Percentiles rank a stretch among this genome's conserved stretches.
Conservation (phyloP, 37 sponge, comb jelly and placozoan species). For the Haliclona indistincta region DNA sequence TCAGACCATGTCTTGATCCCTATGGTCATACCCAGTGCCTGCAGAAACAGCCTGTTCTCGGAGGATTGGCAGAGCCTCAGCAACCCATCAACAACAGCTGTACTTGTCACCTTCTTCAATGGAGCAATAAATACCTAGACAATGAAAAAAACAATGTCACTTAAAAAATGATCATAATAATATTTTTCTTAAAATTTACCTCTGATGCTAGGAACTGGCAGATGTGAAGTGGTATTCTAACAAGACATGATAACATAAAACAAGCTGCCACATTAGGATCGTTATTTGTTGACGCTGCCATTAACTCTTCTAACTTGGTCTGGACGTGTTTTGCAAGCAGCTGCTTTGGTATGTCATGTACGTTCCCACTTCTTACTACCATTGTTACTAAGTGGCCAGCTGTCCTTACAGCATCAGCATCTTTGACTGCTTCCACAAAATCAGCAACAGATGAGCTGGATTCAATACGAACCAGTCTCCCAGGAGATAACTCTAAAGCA, state of each 20-base stretch:
- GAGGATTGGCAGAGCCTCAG: slow-evolving; percentile 6
- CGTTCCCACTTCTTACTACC: slow-evolving; percentile 39
- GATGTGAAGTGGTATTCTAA: slow-evolving; percentile 51
- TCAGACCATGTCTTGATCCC: slow-evolving; percentile 59
- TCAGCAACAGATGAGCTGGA: slow-evolving; percentile 26
- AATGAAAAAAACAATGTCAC: too few species aligned
- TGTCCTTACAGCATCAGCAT: slow-evolving; percentile 12
- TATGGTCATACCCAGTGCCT: slow-evolving; percentile 49
- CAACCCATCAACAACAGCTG: slow-evolving; percentile 15
- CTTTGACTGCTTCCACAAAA: slow-evolving; percentile 36
- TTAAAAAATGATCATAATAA: too few species aligned
- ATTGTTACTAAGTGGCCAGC: slow-evolving; percentile 48
- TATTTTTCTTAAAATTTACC: slow-evolving; percentile 21
- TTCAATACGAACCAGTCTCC: slow-evolving; percentile 27
- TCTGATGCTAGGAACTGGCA: slow-evolving; percentile 20
- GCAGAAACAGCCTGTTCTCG: slow-evolving; percentile 30
- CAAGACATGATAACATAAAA: slow-evolving; percentile 41
- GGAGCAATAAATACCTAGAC: slow-evolving; percentile 66
- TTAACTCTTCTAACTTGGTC: slow-evolving; percentile 36
- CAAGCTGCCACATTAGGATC: too few species aligned
- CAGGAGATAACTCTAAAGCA: slow-evolving; percentile 39
- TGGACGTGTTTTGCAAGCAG: slow-evolving; percentile 32
- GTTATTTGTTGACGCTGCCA: too few species aligned
- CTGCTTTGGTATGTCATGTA: slow-evolving; percentile 16
- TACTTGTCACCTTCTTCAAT: slow-evolving; percentile 23